Conservation (phyloP, 2,888 invertebrate genomes). For the Drosophila kuntzei region DNA sequence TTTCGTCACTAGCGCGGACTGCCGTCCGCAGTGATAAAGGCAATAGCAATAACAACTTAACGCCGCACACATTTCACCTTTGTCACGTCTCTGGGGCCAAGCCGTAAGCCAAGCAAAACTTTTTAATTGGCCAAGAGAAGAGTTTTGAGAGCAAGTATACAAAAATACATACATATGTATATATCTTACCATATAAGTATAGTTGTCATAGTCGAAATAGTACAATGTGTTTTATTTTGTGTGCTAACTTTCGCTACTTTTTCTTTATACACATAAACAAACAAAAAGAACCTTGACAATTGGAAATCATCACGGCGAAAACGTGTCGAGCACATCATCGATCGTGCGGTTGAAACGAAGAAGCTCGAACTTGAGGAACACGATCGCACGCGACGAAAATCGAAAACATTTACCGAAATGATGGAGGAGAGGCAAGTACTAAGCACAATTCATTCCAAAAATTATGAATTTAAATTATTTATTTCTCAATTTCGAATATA, state of each 20-base stretch:
- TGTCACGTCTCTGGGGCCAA: conserved; percentile 59
- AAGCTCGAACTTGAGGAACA: conserved; percentile 93
- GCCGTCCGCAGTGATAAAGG: too few species aligned
- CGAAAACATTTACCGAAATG: conserved; percentile 98
- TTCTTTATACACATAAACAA: conserved; percentile 30
- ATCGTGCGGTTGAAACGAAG: conserved; percentile 95
- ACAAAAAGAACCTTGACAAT: conserved; percentile 93
- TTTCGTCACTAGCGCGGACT: too few species aligned
- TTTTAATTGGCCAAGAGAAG: conserved; percentile 60
- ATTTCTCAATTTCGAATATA: neutral
- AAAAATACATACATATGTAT: conserved; percentile 1
- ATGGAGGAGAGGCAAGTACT: conserved; percentile 92
- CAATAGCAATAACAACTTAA: conserved; percentile 41
- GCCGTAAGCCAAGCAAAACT: conserved; percentile 57
- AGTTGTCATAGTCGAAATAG: conserved; percentile 14
- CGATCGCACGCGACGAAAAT: conserved; percentile 90
- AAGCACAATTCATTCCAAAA: neutral
- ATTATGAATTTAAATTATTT: neutral
- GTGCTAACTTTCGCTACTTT: conserved; percentile 71
- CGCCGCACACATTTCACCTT: conserved; percentile 57
- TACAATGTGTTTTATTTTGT: conserved; percentile 50
- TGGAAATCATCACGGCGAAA: conserved; percentile 97
- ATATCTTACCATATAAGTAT: conserved; percentile 6
- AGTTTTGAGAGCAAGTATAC: conserved; percentile 7
- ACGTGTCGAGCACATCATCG: conserved; percentile 95